These are phyloP conservation scores for Sclerodermus sp. DNA, from an alignment of 2,888 invertebrate genomes.

Conservation along the genomic window DNA sequence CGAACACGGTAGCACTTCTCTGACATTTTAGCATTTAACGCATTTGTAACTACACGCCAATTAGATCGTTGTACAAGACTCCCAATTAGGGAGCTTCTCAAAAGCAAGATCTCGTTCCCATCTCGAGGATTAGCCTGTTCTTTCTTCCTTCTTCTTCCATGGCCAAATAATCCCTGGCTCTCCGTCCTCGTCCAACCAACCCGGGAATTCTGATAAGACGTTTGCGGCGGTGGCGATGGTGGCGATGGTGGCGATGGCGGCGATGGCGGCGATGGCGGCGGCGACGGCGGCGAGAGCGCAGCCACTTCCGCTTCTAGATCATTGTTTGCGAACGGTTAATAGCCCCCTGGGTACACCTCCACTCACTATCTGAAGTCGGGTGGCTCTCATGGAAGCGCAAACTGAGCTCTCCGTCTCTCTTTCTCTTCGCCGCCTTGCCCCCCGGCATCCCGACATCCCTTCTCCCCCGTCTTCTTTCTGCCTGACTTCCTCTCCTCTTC, in stretches of 20 bases:
- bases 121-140: constrained; percentile 1
- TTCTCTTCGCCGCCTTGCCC: constrained; percentile 11
- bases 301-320: constrained; percentile 54
- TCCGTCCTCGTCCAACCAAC: constrained; percentile 24
- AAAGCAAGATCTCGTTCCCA: constrained; percentile 24
- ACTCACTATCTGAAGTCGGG: constrained; percentile 33
- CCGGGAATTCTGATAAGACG: constrained; percentile 50
- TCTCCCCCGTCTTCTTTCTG: constrained; percentile 22
- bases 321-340: constrained; percentile 57
- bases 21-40: constrained; percentile 4
- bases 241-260: constrained; percentile 7
- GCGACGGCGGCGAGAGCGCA: constrained; percentile 30
- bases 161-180: background rate
- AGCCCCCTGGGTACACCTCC: constrained; percentile 51
- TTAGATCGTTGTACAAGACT: constrained; percentile 16
- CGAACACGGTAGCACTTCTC: no score
- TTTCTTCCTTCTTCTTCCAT: constrained; percentile 1
- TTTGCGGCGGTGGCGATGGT: constrained; percentile 10
- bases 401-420: constrained; percentile 23
- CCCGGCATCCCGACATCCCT: constrained; percentile 8
- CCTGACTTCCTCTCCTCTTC: constrained; percentile 22
- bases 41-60: constrained; percentile 5
- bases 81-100: constrained; percentile 42
- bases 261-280: constrained; percentile 5
- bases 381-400: constrained; percentile 34